phyloP scores from a whole-genome alignment of 2,113 vertebrate species.

The Cyanoramphus novaezelandiae region DNA sequence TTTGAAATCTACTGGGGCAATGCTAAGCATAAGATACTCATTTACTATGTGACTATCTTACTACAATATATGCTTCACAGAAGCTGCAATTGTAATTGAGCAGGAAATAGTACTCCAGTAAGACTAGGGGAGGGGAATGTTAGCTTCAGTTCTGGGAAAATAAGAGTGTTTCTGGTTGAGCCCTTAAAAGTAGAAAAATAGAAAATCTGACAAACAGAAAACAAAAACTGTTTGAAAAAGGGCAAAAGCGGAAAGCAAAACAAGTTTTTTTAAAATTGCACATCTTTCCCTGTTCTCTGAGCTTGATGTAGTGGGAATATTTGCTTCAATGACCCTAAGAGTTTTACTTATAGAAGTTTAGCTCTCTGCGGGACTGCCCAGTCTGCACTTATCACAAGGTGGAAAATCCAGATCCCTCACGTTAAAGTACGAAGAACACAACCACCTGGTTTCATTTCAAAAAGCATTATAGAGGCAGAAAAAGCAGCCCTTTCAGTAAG shows the following conservation, averaged over 20 bases:
- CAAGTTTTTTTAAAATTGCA: background rate
- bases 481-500: background rate
- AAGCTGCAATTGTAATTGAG: background rate
- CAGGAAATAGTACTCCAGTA: background rate
- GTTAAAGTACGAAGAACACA: background rate
- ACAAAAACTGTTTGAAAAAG: background rate
- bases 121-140: background rate
- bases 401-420: background rate
- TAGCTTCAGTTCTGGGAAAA: background rate
- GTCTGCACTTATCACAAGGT: background rate
- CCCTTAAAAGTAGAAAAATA: background rate
- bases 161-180: background rate
- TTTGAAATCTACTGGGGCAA: background rate
- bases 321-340: background rate
- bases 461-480: background rate
- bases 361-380: background rate
- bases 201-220: background rate
- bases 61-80: background rate
- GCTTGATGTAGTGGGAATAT: background rate
- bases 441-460: background rate
- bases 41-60: background rate
- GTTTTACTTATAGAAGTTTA: background rate
- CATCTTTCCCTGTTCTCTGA: background rate
- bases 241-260: background rate
- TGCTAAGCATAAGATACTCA: background rate